Percentiles rank a stretch among this genome's conserved stretches.
Conservation (phyloP, 2,797 vertebrate species). For the Nannoperca australis region DNA sequence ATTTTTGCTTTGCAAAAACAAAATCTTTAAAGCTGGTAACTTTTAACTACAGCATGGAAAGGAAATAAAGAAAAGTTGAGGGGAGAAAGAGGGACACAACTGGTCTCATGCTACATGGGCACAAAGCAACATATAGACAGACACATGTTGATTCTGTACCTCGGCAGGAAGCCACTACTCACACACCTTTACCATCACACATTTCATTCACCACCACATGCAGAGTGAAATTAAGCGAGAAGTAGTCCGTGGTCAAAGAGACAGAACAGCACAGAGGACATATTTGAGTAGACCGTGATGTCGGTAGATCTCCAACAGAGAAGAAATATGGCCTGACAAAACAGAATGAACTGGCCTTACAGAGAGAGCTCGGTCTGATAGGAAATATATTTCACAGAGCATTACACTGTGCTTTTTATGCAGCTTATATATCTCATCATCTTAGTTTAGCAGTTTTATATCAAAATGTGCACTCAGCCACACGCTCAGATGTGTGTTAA, state of each 20-base stretch:
- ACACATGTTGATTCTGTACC: conserved; percentile 28
- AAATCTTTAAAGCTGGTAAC: neutral
- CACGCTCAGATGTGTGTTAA: neutral
- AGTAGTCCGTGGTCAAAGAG: conserved; percentile 29
- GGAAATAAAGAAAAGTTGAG: neutral
- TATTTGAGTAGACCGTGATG: conserved; percentile 30
- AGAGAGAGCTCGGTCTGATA: neutral
- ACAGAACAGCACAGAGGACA: conserved; percentile 14
- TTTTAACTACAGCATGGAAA: neutral
- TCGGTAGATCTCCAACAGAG: neutral
- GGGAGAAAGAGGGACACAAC: neutral
- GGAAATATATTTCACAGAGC: neutral
- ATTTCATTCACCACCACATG: conserved; percentile 22
- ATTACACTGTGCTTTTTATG: neutral
- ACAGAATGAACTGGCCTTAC: neutral
- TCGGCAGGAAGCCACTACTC: conserved; percentile 23
- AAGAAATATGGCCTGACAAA: neutral
- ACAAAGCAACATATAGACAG: conserved; percentile 19
- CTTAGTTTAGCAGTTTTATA: conserved; percentile 3
- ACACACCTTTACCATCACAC: neutral
- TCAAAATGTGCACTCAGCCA: neutral
- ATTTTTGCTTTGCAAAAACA: neutral
- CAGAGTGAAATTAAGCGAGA: conserved; percentile 37
- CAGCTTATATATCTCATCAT: neutral
- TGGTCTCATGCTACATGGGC: neutral